Conservation (phyloP, 2,797 vertebrate genomes). For the Protonibea diacanthus region DNA sequence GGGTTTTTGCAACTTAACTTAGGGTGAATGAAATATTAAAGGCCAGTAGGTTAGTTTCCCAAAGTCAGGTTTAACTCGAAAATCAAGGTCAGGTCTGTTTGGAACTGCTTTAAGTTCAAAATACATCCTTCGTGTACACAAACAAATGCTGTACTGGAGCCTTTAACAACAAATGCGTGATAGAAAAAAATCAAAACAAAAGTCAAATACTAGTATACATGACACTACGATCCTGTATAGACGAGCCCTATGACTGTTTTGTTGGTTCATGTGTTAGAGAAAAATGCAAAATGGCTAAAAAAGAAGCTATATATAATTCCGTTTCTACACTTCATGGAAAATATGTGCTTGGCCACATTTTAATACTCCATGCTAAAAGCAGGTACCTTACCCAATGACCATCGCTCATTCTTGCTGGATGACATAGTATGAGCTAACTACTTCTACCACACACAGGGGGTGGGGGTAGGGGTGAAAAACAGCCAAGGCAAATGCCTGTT, state of each 20-base stretch:
- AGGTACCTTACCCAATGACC: constrained; percentile 58
- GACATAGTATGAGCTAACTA: constrained; percentile 65
- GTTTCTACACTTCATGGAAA: constrained; percentile 45
- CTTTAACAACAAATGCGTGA: constrained; percentile 7
- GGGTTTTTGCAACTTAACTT: constrained; percentile 26
- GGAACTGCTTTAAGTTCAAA: neutral
- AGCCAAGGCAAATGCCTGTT: constrained; percentile 45
- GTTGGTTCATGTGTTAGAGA: constrained; percentile 2
- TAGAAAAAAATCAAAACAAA: neutral
- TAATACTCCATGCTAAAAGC: constrained; percentile 34
- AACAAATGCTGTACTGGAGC: constrained; percentile 1
- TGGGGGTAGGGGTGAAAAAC: neutral
- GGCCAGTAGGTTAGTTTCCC: constrained; percentile 17
- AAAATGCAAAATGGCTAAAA: constrained; percentile 3
- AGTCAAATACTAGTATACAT: neutral
- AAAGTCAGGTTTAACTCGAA: constrained; percentile 7
- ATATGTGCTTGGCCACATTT: constrained; percentile 43
- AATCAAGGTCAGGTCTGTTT: neutral
- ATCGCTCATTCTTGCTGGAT: constrained; percentile 62
- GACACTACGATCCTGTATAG: neutral
- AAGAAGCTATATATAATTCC: constrained; percentile 15
- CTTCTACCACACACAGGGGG: constrained; percentile 46
- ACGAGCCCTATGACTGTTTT: constrained; percentile 1
- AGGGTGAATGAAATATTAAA: constrained; percentile 31
- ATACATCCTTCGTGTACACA: neutral